A percentile compares a stretch with the other conserved stretches of the same genome.
These are phyloP conservation scores for Desoria tigrina DNA, from an alignment of 2,888 invertebrate species.

Conservation along the genomic window DNA sequence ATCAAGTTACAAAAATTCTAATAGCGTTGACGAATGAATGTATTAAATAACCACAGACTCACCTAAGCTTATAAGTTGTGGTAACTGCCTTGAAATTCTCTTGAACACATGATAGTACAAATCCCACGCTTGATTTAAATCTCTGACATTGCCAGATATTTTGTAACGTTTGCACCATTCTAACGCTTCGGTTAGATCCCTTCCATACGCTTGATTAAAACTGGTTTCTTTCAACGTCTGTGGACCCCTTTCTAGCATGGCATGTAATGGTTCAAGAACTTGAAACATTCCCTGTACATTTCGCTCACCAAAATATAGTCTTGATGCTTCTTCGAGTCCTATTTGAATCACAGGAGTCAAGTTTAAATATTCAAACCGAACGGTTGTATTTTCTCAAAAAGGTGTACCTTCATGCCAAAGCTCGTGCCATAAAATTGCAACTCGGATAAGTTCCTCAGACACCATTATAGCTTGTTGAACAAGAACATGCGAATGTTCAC, in stretches of 20 bases:
- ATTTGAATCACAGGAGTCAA: neutral
- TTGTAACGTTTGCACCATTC: conserved; percentile 92
- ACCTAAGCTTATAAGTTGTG: conserved; percentile 77
- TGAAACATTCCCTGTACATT: conserved; percentile 97
- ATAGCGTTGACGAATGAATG: too few species aligned
- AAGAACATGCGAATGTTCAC: conserved; percentile 85
- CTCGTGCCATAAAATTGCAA: conserved; percentile 99
- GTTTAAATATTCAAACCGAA: conserved; percentile 2
- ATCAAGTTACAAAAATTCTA: conserved; percentile 8
- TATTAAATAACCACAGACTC: conserved; percentile 4
- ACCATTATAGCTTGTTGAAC: conserved; percentile 96
- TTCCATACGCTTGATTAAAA: conserved; percentile 93
- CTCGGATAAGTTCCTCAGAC: conserved; percentile 91
- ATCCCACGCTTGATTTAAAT: conserved; percentile 98
- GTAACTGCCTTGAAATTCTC: conserved; percentile 90
- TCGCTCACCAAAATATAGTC: conserved; percentile 91
- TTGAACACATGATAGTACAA: conserved; percentile 98
- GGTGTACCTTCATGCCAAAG: conserved; percentile 97
- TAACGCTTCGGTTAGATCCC: conserved; percentile 89
- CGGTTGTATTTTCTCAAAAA: too few species aligned
- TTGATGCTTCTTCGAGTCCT: conserved; percentile 76
- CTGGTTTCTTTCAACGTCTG: conserved; percentile 95
- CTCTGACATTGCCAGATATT: conserved; percentile 80
- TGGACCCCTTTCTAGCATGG: conserved; percentile 89
- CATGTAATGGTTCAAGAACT: conserved; percentile 89